Conservation (phyloP, 2,797 vertebrate genomes). For the Allobates femoralis region DNA sequence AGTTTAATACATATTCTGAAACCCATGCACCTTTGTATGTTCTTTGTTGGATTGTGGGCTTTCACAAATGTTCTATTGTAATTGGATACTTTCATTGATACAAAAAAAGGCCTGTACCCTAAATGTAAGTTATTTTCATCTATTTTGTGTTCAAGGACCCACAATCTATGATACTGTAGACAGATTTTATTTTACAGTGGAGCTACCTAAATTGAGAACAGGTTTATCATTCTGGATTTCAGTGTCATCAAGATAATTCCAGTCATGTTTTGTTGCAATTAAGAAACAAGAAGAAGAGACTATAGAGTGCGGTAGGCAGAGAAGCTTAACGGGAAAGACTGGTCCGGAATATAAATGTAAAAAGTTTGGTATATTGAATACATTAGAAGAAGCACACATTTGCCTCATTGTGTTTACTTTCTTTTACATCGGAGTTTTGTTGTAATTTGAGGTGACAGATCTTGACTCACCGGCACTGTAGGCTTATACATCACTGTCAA, state of each 20-base stretch:
- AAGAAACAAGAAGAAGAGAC: neutral
- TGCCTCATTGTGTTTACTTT: neutral
- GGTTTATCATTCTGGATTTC: neutral
- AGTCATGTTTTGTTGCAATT: neutral
- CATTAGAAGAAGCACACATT: neutral
- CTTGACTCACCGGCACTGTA: neutral
- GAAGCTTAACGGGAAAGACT: neutral
- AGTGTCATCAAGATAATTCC: neutral
- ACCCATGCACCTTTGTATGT: no score
- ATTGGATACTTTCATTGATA: neutral
- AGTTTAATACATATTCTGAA: no score
- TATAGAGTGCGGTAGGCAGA: neutral
- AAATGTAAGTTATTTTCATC: no score
- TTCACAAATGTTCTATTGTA: neutral
- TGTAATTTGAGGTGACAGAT: neutral
- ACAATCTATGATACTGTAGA: neutral
- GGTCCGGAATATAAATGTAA: neutral
- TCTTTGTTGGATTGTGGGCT: no score
- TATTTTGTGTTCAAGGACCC: neutral
- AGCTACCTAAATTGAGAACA: neutral
- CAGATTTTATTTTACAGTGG: neutral
- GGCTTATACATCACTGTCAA: conserved; percentile 26
- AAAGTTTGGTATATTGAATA: neutral
- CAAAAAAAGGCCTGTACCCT: no score
- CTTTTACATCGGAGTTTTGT: neutral